A percentile compares a stretch with the other conserved stretches of the same genome.
These are phyloP conservation scores for Pectinophora gossypiella DNA, from an alignment of 1,140 invertebrate genomes.

Conservation along the genomic window DNA sequence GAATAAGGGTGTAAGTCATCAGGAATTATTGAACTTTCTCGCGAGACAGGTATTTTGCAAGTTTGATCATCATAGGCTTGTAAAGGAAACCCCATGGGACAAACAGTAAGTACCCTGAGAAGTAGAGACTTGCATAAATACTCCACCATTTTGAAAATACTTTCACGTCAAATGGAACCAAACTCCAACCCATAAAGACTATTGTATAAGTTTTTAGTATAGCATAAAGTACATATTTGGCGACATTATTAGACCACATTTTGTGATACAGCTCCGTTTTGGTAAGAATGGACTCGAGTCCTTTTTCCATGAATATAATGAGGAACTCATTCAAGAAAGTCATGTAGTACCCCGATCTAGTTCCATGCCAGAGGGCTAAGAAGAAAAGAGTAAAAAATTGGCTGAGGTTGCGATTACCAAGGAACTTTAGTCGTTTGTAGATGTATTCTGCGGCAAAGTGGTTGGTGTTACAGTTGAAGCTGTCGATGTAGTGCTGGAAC, in stretches of 20 bases:
- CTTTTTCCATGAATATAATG: constrained; percentile 91
- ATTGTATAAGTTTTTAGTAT: constrained; percentile 86
- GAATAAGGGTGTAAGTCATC: no score
- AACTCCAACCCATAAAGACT: constrained; percentile 90
- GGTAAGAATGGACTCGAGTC: constrained; percentile 75
- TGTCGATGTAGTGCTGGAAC: constrained; percentile 89
- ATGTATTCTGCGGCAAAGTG: constrained; percentile 93
- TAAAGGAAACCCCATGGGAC: constrained; percentile 55
- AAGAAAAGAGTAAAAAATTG: constrained; percentile 89
- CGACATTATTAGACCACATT: constrained; percentile 52
- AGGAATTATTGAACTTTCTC: constrained; percentile 13
- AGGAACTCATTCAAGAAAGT: constrained; percentile 95
- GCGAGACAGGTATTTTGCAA: no score
- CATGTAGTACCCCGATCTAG: constrained; percentile 93
- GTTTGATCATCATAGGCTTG: constrained; percentile 39
- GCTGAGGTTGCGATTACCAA: constrained; percentile 90
- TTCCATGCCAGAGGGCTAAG: constrained; percentile 95
- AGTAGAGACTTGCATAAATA: constrained; percentile 52
- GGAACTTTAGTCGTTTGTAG: constrained; percentile 93
- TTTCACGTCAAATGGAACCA: constrained; percentile 87
- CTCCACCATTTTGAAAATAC: constrained; percentile 72
- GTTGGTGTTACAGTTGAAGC: constrained; percentile 97
- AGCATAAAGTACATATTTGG: constrained; percentile 68
- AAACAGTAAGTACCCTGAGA: constrained; percentile 59
- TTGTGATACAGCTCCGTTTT: constrained; percentile 70